These are phyloP conservation scores for Cichladusa arquata DNA, from an alignment of 2,113 vertebrate species.

Conservation along the genomic window DNA sequence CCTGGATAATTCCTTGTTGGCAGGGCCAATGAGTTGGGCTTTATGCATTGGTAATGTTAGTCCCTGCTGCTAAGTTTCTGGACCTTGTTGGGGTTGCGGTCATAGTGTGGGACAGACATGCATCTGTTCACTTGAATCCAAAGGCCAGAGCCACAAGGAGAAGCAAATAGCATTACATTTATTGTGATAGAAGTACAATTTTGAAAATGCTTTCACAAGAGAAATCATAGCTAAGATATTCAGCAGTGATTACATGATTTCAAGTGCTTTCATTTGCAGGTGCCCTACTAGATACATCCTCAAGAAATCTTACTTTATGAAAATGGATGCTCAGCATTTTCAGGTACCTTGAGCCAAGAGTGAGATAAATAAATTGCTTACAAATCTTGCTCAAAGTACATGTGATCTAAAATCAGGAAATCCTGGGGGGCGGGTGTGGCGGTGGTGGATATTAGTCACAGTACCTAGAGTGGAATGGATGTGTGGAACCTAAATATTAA, in stretches of 20 bases:
- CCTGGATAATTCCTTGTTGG: neutral
- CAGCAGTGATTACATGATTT: neutral
- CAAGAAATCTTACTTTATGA: neutral
- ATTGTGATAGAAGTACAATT: neutral
- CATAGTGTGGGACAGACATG: neutral
- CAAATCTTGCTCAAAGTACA: neutral
- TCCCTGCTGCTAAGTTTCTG: neutral
- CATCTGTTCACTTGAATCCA: neutral
- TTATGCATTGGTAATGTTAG: neutral
- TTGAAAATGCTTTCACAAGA: neutral
- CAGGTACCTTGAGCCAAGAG: neutral
- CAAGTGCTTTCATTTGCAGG: neutral
- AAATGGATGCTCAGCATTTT: neutral
- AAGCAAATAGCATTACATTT: neutral
- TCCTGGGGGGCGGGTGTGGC: neutral
- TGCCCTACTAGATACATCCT: neutral
- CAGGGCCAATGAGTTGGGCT: neutral
- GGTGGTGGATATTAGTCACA: neutral
- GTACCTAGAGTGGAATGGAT: neutral
- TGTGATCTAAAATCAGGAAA: neutral
- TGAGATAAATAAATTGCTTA: neutral
- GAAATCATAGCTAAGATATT: neutral
- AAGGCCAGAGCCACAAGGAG: neutral
- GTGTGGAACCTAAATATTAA: neutral
- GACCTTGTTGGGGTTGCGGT: neutral